A percentile compares a stretch with the other conserved stretches of the same genome.
phyloP scores from a whole-genome alignment of 2,797 vertebrate species.

The Acrocephalus scirpaceus region DNA sequence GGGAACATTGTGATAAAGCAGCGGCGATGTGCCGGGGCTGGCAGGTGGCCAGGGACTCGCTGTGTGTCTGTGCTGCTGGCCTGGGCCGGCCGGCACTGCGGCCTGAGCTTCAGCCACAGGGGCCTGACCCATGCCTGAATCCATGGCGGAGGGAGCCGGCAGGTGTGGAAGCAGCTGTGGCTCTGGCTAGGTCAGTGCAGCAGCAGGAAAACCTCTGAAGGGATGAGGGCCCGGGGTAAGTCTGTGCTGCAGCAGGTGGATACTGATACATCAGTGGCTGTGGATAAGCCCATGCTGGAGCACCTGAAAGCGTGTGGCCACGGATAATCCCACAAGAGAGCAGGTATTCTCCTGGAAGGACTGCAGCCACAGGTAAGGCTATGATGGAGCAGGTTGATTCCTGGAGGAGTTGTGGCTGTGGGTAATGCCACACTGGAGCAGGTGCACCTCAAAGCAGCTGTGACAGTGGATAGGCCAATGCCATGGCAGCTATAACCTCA shows the following conservation, averaged over 20 bases:
- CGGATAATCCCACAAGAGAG: not conserved
- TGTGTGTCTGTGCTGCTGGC: not conserved
- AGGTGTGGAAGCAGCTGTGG: not conserved
- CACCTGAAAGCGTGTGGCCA: not conserved
- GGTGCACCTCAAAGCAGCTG: not conserved
- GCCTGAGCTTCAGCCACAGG: accelerated
- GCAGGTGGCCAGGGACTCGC: not conserved
- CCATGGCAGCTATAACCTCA: not conserved
- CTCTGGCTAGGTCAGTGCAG: not conserved
- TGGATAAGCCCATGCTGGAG: not conserved
- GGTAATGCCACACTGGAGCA: not conserved
- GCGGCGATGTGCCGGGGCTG: not conserved
- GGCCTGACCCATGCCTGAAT: not conserved
- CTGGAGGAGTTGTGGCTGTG: not conserved
- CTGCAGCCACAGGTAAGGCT: not conserved
- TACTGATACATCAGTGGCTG: not conserved
- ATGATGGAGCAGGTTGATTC: not conserved
- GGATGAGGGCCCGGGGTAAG: not conserved
- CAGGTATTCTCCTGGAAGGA: not conserved
- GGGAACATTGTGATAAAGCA: not conserved
- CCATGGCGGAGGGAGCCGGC: not conserved
- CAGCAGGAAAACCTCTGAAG: not conserved
- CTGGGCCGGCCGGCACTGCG: not conserved
- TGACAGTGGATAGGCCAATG: not conserved
- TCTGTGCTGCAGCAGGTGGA: not conserved